Evolutionary conservation across 1,140 invertebrate species (phyloP).

Genomic region (Chionoecetes opilio): DNA sequence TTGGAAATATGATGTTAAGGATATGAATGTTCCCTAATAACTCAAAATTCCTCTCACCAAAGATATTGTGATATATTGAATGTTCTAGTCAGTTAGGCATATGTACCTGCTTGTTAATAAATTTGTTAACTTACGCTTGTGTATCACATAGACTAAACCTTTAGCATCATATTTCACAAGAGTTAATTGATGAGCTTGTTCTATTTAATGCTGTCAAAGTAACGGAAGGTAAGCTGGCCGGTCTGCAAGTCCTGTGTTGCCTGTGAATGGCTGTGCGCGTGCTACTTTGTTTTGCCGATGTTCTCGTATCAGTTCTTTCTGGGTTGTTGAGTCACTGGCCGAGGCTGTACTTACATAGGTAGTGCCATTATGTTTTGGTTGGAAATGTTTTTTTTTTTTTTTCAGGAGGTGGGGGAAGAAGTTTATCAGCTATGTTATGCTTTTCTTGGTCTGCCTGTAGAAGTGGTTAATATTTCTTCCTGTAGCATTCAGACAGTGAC

Average conservation of each 20-base stretch:
- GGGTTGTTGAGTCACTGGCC: no score
- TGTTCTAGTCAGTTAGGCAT: slow-evolving; percentile 66
- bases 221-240: slow-evolving; percentile 52
- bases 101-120: slow-evolving; percentile 75
- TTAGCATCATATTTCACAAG: slow-evolving; percentile 73
- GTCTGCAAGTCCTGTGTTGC: no score
- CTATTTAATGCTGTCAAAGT: slow-evolving; percentile 75
- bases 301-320: no score
- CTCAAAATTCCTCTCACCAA: slow-evolving; percentile 32
- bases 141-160: slow-evolving; percentile 65
- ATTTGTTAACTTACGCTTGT: slow-evolving; percentile 69
- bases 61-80: slow-evolving; percentile 63
- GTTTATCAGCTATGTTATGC: no score
- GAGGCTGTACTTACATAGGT: no score
- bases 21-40: slow-evolving; percentile 41
- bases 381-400: no score
- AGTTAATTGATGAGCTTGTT: slow-evolving; percentile 74
- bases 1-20: slow-evolving; percentile 75
- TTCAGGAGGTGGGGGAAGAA: no score
- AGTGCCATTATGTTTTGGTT: no score
- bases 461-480: no score
- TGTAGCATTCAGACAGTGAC: no score
- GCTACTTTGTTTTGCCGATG: no score
- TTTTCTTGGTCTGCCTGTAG: no score
- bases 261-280: neutral